These are phyloP conservation scores for Clunio marinus DNA, from an alignment of 2,888 invertebrate species.

Conservation along the genomic window DNA sequence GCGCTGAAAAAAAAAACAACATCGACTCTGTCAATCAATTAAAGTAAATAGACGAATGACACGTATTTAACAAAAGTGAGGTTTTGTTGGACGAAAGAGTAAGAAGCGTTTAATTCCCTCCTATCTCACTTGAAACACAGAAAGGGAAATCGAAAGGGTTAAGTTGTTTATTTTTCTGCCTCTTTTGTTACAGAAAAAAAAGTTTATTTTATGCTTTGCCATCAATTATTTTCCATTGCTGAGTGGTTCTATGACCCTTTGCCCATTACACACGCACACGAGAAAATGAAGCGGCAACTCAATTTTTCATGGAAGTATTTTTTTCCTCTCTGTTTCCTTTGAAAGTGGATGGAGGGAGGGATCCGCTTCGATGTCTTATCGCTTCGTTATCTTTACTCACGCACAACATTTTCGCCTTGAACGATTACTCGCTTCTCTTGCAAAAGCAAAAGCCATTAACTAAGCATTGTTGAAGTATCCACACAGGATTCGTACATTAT, in stretches of 20 bases:
- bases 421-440: not conserved
- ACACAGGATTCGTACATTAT: not conserved
- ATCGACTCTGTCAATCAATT: conserved; percentile 10
- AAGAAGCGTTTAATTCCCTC: not conserved
- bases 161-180: not conserved
- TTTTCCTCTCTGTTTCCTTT: no score
- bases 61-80: conserved; percentile 2
- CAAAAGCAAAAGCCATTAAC: not conserved
- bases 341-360: not conserved
- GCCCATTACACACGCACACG: not conserved
- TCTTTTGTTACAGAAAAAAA: not conserved
- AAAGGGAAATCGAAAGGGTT: not conserved
- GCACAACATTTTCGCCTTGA: not conserved
- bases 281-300: not conserved
- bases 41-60: not conserved
- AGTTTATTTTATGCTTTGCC: not conserved
- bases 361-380: not conserved
- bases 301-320: not conserved
- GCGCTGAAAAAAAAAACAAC: not conserved
- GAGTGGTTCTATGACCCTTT: not conserved
- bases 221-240: not conserved
- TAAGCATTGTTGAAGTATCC: no score
- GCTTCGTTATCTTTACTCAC: not conserved
- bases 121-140: not conserved
- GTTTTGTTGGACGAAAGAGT: not conserved